phyloP scores from a whole-genome alignment of 2,113 vertebrate species.

The Caretta caretta region DNA sequence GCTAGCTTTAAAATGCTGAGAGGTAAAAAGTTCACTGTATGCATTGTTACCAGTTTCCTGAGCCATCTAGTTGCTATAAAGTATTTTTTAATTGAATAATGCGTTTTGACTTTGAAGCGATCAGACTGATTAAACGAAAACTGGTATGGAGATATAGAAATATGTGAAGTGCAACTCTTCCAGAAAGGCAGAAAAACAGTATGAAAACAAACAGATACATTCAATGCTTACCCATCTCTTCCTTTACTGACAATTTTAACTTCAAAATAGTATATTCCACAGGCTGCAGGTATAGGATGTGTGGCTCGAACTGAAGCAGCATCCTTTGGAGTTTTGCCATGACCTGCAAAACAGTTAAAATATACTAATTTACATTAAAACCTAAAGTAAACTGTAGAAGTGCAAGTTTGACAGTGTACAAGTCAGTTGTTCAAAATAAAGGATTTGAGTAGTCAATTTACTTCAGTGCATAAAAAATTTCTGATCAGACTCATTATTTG shows the following conservation, averaged over 20 bases:
- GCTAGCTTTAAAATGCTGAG: not conserved
- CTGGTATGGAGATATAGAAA: not conserved
- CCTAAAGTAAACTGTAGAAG: conserved; percentile 14
- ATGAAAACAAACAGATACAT: conserved; percentile 13
- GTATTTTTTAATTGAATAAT: not conserved
- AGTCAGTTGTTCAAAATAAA: not conserved
- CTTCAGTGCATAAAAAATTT: not conserved
- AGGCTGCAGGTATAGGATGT: conserved; percentile 98
- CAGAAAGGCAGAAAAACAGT: not conserved
- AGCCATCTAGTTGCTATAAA: not conserved
- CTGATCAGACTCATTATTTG: not conserved
- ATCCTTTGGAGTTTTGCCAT: conserved; percentile 99
- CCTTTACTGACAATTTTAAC: conserved; percentile 99
- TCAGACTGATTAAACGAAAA: not conserved
- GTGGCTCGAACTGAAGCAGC: conserved; percentile 97
- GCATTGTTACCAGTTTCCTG: not conserved
- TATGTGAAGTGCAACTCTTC: not conserved
- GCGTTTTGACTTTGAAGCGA: not conserved
- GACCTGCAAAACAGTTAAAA: conserved; percentile 81
- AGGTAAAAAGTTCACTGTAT: not conserved
- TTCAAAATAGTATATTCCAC: conserved; percentile 99
- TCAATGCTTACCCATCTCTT: conserved; percentile 93
- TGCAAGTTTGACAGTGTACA: not conserved
- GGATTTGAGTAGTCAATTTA: not conserved
- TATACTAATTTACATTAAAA: conserved; percentile 17